Conservation (phyloP, 2,797 vertebrate species). For the Gallinago stenura region DNA sequence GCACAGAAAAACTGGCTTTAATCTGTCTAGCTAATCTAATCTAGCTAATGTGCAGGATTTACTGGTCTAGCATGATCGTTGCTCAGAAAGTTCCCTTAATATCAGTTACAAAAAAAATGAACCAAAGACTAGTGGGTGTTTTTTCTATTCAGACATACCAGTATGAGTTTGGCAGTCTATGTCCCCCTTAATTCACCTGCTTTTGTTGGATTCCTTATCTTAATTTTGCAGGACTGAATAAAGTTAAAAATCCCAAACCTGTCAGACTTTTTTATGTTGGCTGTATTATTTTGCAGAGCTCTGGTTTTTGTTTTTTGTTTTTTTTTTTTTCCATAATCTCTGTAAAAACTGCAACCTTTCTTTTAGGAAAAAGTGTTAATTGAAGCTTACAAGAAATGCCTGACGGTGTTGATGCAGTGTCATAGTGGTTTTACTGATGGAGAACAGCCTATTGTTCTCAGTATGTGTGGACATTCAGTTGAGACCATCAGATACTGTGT, state of each 20-base stretch:
- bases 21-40: neutral
- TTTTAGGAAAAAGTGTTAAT: constrained; percentile 91
- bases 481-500: constrained; percentile 96
- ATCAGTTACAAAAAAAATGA: neutral
- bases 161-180: neutral
- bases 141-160: neutral
- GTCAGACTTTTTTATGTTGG: rapidly evolving
- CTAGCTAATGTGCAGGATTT: neutral
- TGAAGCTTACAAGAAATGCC: constrained; percentile 93
- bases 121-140: neutral
- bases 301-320: neutral
- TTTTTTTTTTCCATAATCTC: neutral
- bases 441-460: constrained; percentile 93
- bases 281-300: neutral
- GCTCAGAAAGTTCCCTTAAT: neutral
- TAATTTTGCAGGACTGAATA: neutral
- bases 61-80: neutral
- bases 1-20: neutral
- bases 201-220: neutral
- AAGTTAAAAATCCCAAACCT: neutral
- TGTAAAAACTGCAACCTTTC: neutral
- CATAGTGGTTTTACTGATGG: constrained; percentile 91
- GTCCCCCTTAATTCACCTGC: neutral
- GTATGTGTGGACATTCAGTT: constrained; percentile 91
- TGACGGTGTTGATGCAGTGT: constrained; percentile 88